Evolutionary conservation across 2,113 vertebrate species (phyloP).

Genomic region (Micromys minutus): DNA sequence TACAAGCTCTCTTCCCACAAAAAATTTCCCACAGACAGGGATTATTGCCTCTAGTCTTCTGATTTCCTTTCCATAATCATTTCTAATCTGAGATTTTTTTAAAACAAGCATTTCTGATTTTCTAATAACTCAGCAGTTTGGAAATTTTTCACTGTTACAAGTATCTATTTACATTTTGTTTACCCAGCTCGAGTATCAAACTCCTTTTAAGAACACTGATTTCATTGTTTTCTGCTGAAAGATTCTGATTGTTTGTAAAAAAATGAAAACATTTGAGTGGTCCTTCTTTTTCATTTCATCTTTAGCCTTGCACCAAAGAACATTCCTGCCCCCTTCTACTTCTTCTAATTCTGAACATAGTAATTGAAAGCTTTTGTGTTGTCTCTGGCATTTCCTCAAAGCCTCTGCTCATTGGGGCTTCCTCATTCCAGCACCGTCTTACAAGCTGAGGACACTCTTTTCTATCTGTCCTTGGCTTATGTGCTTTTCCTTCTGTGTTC

Average conservation of each 20-base stretch:
- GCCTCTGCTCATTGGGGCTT: neutral
- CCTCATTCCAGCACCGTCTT: neutral
- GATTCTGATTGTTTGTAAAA: conserved; percentile 13
- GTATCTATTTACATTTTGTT: conserved; percentile 42
- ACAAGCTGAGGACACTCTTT: neutral
- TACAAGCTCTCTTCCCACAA: neutral
- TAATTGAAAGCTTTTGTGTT: neutral
- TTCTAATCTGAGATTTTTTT: neutral
- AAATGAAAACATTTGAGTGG: neutral
- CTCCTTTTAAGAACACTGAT: conserved; percentile 52
- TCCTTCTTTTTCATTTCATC: neutral
- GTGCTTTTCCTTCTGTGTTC: conserved; percentile 23
- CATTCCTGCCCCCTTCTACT: neutral
- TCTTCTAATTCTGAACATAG: neutral
- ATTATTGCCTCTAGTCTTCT: conserved; percentile 10
- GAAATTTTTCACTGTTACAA: conserved; percentile 46
- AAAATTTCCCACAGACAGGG: too few relatives aligned
- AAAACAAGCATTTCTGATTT: neutral
- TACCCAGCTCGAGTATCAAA: neutral
- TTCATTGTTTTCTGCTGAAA: conserved; percentile 35
- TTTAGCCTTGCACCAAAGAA: neutral
- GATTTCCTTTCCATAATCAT: neutral
- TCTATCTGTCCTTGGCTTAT: conserved; percentile 2
- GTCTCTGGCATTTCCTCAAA: neutral
- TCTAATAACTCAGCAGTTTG: neutral